Evolutionary conservation across 2,113 vertebrate genomes (phyloP).

Genomic region (Solenodon paradoxus): DNA sequence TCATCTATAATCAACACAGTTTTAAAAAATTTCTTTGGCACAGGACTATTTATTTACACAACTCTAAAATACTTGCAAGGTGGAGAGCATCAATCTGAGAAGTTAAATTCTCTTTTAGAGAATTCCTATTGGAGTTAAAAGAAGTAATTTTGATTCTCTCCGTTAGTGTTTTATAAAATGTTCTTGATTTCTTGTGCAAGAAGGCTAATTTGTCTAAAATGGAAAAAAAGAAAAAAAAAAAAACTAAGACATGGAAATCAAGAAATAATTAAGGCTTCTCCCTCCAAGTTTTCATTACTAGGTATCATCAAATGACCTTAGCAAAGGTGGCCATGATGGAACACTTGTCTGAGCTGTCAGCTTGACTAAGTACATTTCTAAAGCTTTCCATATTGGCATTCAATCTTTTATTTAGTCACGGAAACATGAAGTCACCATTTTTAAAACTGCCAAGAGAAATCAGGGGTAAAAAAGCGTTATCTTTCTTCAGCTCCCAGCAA

Average conservation of each 20-base stretch:
- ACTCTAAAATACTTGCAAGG: not conserved
- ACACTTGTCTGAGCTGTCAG: constrained; percentile 16
- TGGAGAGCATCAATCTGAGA: not conserved
- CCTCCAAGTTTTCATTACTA: constrained; percentile 37
- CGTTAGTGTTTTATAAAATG: not conserved
- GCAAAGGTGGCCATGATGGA: constrained; percentile 62
- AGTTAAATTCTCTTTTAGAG: not conserved
- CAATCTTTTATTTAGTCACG: constrained; percentile 78
- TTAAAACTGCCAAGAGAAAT: constrained; percentile 76
- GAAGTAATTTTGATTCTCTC: not conserved
- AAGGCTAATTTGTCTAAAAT: constrained; percentile 18
- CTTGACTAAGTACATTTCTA: constrained; percentile 69
- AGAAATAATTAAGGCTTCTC: constrained; percentile 64
- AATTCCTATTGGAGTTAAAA: not conserved
- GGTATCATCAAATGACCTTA: constrained; percentile 60
- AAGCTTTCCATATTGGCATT: constrained; percentile 76
- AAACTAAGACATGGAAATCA: constrained; percentile 26
- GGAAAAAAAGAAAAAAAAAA: not conserved
- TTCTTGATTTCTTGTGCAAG: not conserved
- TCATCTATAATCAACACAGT: not conserved
- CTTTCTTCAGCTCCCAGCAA: constrained; percentile 69
- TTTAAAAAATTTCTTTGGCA: not conserved
- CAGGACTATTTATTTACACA: not conserved
- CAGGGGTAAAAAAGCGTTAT: constrained; percentile 66
- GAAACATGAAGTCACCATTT: constrained; percentile 78